Percentiles rank a stretch among this genome's conserved stretches.
Conservation (phyloP, 2,797 vertebrate genomes). For the Anabas testudineus region DNA sequence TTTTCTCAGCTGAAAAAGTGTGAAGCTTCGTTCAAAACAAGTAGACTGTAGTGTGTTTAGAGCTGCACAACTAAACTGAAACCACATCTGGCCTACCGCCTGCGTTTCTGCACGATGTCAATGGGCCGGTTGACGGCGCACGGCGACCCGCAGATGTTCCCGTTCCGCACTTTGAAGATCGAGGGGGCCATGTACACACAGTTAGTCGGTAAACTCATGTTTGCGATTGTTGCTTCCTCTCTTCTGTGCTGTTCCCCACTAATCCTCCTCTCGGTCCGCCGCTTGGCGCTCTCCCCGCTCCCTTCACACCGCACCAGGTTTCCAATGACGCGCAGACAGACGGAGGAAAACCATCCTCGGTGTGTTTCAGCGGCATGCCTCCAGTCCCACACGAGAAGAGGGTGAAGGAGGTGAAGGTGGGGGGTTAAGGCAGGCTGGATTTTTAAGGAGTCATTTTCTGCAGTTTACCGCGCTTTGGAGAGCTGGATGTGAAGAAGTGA, state of each 20-base stretch:
- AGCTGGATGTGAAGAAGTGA: not conserved
- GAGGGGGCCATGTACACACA: constrained; percentile 74
- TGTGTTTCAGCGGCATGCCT: constrained; percentile 62
- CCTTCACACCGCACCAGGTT: constrained; percentile 55
- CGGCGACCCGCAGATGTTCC: constrained; percentile 84
- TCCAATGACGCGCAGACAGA: constrained; percentile 62
- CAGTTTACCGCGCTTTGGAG: constrained; percentile 36
- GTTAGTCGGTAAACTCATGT: constrained; percentile 87
- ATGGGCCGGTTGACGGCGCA: constrained; percentile 88
- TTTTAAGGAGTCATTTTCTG: constrained; percentile 47
- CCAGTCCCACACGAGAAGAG: constrained; percentile 24
- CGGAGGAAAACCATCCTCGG: constrained; percentile 59
- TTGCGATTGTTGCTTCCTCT: constrained; percentile 34
- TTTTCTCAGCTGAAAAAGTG: not conserved
- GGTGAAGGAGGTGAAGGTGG: not conserved
- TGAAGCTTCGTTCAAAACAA: not conserved
- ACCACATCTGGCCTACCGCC: constrained; percentile 83
- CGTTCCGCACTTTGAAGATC: constrained; percentile 78
- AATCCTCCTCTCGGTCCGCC: constrained; percentile 55
- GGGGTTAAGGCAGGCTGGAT: constrained; percentile 21
- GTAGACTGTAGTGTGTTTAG: constrained; percentile 16
- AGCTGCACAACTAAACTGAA: constrained; percentile 57
- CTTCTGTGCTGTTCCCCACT: constrained; percentile 30
- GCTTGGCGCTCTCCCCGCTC: constrained; percentile 39
- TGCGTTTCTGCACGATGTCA: constrained; percentile 87